Evolutionary conservation across 2,113 vertebrate genomes (phyloP), one percentile per base, ranked within the genome.

Genomic region (Odocoileus hemionus): DNA sequence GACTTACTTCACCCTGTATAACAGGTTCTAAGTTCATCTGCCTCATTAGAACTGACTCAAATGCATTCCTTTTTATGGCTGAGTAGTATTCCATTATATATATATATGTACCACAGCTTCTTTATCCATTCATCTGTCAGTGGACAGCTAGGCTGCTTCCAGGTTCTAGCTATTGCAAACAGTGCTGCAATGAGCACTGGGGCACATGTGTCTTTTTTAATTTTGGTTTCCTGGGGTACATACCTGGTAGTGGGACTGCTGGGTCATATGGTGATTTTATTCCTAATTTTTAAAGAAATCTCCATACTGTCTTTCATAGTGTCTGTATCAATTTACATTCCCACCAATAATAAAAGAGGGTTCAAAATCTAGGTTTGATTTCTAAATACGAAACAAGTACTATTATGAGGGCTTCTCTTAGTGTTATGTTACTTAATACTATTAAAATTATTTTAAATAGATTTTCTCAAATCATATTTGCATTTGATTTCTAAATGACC

Each of bases 61-160:
- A n/a, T 19, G 61, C 33, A n/a, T 33, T 10, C 61, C 16, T n/a
- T 16, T n/a, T 67, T 9, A n/a, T 67, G 33, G 33, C 33, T 1
- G 1, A 67, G 61, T 67, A 9, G n/a, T n/a, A 0, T 17, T n/a
- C 61, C 33, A 2, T 9, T 67, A 16, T 67, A 8, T 9, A 13
- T 45, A 45, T 50, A n/a, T 19, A 16, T 4, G 7, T 8, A 17
- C 7, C 1, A 0, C 15, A 0, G 16, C 33, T 67, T 19, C 61
- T 67, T 17, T 17, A 1, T 67, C 33, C 33, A 9, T 17, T 64
- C 61, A 16, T 7, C 33, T 33, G 33, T 64, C 16, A 17, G 16
- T 30, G 7, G 33, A 7, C 7, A 0, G n/a, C 61, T n/a, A 67
- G 61, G 61, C 4, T 19, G 33, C 61, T n/a, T 9, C 33, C 14